These are phyloP conservation scores for Apis florea DNA, from an alignment of 1,140 invertebrate species.

Conservation along the genomic window DNA sequence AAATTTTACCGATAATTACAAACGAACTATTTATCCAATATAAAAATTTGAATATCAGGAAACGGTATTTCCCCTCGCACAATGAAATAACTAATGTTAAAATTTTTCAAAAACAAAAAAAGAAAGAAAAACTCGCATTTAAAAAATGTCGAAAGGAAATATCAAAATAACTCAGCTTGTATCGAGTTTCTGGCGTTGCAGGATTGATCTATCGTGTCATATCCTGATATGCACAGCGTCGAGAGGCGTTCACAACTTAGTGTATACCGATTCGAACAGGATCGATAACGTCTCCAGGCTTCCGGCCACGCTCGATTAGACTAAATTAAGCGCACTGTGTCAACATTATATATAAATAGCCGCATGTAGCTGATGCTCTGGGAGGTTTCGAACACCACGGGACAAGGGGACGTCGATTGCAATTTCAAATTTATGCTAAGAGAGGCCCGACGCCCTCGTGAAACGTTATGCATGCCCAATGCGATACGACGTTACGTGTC, in stretches of 20 bases:
- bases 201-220: background rate
- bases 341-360: conserved; percentile 53
- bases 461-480: conserved; percentile 37
- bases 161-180: no score
- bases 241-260: background rate
- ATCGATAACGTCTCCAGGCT: conserved; percentile 55
- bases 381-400: conserved; percentile 2
- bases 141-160: no score
- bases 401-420: conserved; percentile 40
- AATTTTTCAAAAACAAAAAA: no score
- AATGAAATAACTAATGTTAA: no score
- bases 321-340: conserved; percentile 57
- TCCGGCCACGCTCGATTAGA: conserved; percentile 51
- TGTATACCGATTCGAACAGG: background rate
- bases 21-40: background rate
- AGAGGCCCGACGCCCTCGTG: background rate
- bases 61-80: no score
- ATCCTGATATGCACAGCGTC: conserved; percentile 3
- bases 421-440: conserved; percentile 51
- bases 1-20: background rate
- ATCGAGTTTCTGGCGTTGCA: no score
- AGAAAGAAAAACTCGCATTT: no score
- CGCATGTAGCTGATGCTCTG: background rate
- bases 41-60: background rate
- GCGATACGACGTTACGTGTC: background rate